These are phyloP conservation scores for Carettochelys insculpta DNA, from an alignment of 2,113 vertebrate species.

Conservation along the genomic window DNA sequence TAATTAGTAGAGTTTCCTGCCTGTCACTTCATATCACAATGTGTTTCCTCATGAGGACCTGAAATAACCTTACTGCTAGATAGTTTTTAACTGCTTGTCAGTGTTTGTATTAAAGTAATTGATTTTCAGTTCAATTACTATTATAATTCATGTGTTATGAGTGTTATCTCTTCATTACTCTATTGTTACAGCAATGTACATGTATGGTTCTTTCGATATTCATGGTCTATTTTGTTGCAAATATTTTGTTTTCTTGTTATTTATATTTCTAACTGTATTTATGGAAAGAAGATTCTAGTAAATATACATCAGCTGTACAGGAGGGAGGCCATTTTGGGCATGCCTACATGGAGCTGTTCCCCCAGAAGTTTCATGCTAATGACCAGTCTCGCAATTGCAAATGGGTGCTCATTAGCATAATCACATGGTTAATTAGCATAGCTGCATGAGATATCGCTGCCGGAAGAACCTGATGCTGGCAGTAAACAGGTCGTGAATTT, in stretches of 20 bases:
- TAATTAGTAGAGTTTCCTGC: not conserved
- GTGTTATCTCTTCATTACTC: not conserved
- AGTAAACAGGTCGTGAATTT: too few relatives aligned
- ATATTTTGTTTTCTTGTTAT: not conserved
- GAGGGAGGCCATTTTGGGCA: not conserved
- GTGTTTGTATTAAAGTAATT: not conserved
- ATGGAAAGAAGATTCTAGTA: not conserved
- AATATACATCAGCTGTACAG: not conserved
- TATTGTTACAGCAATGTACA: fast-evolving
- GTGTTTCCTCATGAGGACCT: not conserved
- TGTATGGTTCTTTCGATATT: not conserved
- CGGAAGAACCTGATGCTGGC: too few relatives aligned
- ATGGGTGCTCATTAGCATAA: too few relatives aligned
- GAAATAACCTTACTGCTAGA: not conserved
- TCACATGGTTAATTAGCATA: too few relatives aligned
- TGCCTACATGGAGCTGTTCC: too few relatives aligned
- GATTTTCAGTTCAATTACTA: fast-evolving
- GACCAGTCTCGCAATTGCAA: too few relatives aligned
- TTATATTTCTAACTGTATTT: not conserved
- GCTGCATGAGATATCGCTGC: too few relatives aligned
- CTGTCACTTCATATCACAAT: not conserved
- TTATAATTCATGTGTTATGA: not conserved
- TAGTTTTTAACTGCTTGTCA: fast-evolving
- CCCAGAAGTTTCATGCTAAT: too few relatives aligned
- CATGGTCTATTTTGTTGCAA: not conserved